Percentiles rank a stretch among this genome's conserved stretches.
These are phyloP conservation scores for Cephus runcator DNA, from an alignment of 2,888 invertebrate species.

Conservation along the genomic window DNA sequence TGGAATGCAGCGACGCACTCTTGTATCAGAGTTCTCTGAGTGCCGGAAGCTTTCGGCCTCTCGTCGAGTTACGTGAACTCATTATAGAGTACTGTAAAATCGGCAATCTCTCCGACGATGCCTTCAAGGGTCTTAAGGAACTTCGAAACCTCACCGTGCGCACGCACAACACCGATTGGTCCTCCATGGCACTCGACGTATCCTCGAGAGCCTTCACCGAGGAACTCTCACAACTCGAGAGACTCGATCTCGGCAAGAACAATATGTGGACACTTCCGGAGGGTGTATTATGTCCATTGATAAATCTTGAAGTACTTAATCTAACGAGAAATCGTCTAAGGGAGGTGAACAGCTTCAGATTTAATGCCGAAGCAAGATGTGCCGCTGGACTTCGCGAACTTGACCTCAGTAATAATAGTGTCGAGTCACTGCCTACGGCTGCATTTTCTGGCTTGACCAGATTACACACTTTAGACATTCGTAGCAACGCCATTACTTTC, in stretches of 20 bases:
- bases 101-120: slow-evolving; percentile 82
- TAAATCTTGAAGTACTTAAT: slow-evolving; percentile 80
- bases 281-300: slow-evolving; percentile 80
- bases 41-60: slow-evolving; percentile 80
- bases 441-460: slow-evolving; percentile 78
- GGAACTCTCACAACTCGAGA: slow-evolving; percentile 78
- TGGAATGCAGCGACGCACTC: slow-evolving; percentile 83
- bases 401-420: slow-evolving; percentile 82
- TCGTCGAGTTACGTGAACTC: slow-evolving; percentile 80
- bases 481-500: slow-evolving; percentile 80
- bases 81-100: slow-evolving; percentile 87
- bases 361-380: slow-evolving; percentile 76
- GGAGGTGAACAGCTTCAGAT: slow-evolving; percentile 79
- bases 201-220: slow-evolving; percentile 79
- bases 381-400: slow-evolving; percentile 76
- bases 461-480: slow-evolving; percentile 79
- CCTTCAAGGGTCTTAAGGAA: slow-evolving; percentile 83
- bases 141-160: slow-evolving; percentile 82
- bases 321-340: slow-evolving; percentile 82
- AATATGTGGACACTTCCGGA: slow-evolving; percentile 84
- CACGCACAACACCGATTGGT: slow-evolving; percentile 87
- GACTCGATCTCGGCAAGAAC: slow-evolving; percentile 81
- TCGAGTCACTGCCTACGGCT: slow-evolving; percentile 78
- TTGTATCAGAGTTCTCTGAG: slow-evolving; percentile 84
- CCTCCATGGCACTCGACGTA: slow-evolving; percentile 81